Base-by-base conservation (phyloP, 1,140 invertebrate species). In the Campodea augens region DNA sequence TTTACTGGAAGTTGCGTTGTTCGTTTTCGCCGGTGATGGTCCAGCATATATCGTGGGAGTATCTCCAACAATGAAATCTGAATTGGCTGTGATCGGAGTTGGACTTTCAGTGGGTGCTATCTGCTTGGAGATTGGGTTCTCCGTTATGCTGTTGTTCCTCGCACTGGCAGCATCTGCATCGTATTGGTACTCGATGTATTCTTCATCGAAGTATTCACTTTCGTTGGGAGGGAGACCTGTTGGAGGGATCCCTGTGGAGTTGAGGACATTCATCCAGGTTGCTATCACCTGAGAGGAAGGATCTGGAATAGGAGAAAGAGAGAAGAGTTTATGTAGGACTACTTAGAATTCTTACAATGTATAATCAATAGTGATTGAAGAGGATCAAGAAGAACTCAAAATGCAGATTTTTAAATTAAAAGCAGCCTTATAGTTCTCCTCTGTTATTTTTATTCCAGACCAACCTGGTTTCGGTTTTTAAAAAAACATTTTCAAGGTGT, bases 131-230 rank as follows among this genome's bases (percentile, higher is more conserved):
- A 15, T 15, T 32, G 7, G 7, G 27, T 7, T 10, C 27, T 32
- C 15, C 7, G 7, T 15, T 7, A 7, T 32, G 15, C 7, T 32
- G 7, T 7, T 10, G 15, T 32, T 32, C 7, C 7, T 15, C 7
- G 7, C 15, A 15, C 39, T 41, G 39, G n/a, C 67, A 56, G 74
- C 77, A 41, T 27, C 44, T 4, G 46, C 48, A 2, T 56, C 54
- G 5, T 71, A 69, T 38, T 70, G 69, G 60, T 78, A 79, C 55
- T 84, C 81, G 2, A 78, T 64, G 59, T 81, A 84, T 48, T 84
- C 78, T 54, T 81, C 79, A 55, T 85, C 82, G 51, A 81, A 76
- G 52, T 83, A 83, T 51, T 85, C 80, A 1, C 73, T 73, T 54
- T 82, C 77, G 49, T 75, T 71, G 1, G 75, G 72, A 5, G 72